Conservation (phyloP, 1,140 invertebrate species). For the Tetraneura akinire region DNA sequence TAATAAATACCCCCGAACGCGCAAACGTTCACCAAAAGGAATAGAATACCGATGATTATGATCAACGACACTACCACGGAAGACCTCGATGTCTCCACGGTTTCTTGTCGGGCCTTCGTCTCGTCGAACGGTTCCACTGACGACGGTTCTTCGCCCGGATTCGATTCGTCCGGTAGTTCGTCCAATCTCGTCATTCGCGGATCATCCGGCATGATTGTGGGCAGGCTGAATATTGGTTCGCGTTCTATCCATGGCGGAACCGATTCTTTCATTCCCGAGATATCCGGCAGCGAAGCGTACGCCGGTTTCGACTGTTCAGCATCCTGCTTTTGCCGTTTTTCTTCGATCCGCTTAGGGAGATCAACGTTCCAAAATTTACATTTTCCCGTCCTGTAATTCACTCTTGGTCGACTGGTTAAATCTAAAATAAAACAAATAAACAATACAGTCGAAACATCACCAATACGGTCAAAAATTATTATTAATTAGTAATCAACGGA, state of each 20-base stretch:
- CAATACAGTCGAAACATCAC: too few relatives aligned
- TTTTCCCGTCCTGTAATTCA: slow-evolving; percentile 67
- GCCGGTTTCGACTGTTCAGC: slow-evolving; percentile 42
- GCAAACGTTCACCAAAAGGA: slow-evolving; percentile 80
- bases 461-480: not conserved
- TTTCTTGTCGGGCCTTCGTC: not conserved
- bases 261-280: not conserved
- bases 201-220: slow-evolving; percentile 31
- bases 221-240: slow-evolving; percentile 47
- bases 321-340: slow-evolving; percentile 55
- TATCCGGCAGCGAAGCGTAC: slow-evolving; percentile 30
- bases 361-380: slow-evolving; percentile 74
- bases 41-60: slow-evolving; percentile 74
- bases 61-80: slow-evolving; percentile 68
- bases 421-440: slow-evolving; percentile 30
- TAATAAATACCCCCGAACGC: slow-evolving; percentile 77
- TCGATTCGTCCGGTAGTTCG: slow-evolving; percentile 54
- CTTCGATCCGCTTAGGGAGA: slow-evolving; percentile 65
- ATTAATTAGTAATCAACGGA: too few relatives aligned
- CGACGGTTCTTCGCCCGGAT: slow-evolving; percentile 55
- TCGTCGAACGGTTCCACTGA: slow-evolving; percentile 57
- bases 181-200: slow-evolving; percentile 3
- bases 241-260: not conserved
- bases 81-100: slow-evolving; percentile 55
- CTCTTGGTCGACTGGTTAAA: not conserved